Percentiles rank a stretch among this genome's conserved stretches.
Evolutionary conservation across 2,888 invertebrate genomes (phyloP).

Genomic region (Pseudococcus jackbeardsleyi): DNA sequence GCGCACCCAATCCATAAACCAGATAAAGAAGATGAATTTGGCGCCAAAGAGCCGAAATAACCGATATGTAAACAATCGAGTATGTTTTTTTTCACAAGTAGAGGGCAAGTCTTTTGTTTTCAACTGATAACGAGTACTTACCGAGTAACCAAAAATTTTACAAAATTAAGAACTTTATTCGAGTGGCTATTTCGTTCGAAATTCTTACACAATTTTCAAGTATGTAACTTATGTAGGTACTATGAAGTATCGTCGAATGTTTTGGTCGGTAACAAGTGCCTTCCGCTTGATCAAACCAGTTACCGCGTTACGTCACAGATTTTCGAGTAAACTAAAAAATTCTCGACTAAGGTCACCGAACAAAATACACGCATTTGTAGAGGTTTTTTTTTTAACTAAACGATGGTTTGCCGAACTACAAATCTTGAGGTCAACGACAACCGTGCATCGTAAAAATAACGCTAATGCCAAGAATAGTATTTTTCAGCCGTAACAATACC

Average conservation of each 20-base stretch:
- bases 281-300: constrained; percentile 3
- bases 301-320: not conserved
- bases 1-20: not conserved
- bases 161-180: not conserved
- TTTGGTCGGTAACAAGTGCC: not conserved
- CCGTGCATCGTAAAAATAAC: not conserved
- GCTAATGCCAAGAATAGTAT: not conserved
- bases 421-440: constrained; percentile 3
- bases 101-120: not conserved
- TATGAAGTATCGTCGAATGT: not conserved
- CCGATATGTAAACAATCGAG: not conserved
- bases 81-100: not conserved
- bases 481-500: too few relatives aligned
- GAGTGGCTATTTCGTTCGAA: not conserved
- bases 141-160: not conserved
- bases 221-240: too few relatives aligned
- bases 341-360: not conserved
- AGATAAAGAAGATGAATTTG: not conserved
- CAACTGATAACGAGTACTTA: not conserved
- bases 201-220: not conserved
- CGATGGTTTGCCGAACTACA: not conserved
- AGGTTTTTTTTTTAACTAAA: constrained; percentile 1
- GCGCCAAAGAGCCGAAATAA: not conserved
- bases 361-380: not conserved
- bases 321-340: constrained; percentile 10